Base-by-base conservation (phyloP, 2,113 vertebrate species). In the Etia nguti region DNA sequence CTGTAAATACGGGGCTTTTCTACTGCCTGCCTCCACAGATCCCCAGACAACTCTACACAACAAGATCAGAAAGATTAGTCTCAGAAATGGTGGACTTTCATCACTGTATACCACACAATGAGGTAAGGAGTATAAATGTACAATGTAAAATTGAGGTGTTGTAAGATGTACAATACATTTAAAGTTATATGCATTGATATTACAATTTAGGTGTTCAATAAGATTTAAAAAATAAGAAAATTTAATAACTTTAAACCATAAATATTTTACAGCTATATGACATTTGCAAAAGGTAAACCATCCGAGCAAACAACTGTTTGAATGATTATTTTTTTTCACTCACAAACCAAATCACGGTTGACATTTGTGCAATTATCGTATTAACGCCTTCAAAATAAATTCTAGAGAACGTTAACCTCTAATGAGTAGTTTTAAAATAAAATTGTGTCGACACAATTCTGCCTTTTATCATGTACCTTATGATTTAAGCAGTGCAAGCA, bases 21-120 rank as follows among this genome's bases (percentile, higher is more conserved):
- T 86, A 4, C 75, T 88, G 38, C 48, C 38, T 75, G 80, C 86
- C 92, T 93, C 48, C 83, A 8, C 92, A 99, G 98, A 95, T 97
- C 94, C 95, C 94, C 96, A 96, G 97, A 96, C 88, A 92, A 91
- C 90, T 96, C 94, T 96, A 96, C 96, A 96, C 96, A 96, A 95
- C 92, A 93, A 96, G 94, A 95, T 94, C 88, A 89, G 96, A 96
- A 92, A 92, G 97, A 95, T 86, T 96, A 95, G 92, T 93, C 52
- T 96, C 92, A 41, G 89, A 97, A 94, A 95, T 88, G 82, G 93
- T 95, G 87, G 91, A 89, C 73, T 96, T 97, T 84, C 95, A 96
- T 90, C 96, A 93, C 73, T 94, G 94, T 77, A 93, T 95, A 82
- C 94, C 95, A 85, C 94, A 94, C 82, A 91, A 91, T 24, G 93